Base-by-base conservation (phyloP, 2,888 invertebrate genomes). In the Malacosoma neustria region DNA sequence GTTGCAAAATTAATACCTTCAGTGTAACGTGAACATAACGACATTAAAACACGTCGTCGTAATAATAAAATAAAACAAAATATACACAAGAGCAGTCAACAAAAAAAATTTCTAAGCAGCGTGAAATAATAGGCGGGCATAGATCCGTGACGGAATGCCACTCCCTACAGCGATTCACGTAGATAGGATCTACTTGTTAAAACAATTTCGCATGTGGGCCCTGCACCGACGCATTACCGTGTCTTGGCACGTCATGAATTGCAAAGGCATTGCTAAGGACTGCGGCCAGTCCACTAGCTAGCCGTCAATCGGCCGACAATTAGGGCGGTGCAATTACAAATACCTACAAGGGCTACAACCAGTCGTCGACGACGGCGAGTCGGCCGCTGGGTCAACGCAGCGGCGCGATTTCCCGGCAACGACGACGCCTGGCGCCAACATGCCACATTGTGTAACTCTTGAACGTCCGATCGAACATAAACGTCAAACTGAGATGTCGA, bases 381-480 rank as follows among this genome's bases (percentile, higher is more conserved):
- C 72, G 72, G 75, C 70, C 72, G 80, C 67, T 81, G 75, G 82
- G 82, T 82, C 82, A 81, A 61, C 71, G 66, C 82, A 81, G 61
- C 72, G 66, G 61, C 70, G 74, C 77, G 71, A 72, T 79, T 79
- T 74, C 75, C 77, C 79, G 77, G 63, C 73, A 59, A 52, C 61
- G 50, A 57, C 72, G 66, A 63, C 62, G 72, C 63, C 69, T 72
- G 81, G 84, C 82, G 82, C 84, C 81, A 72, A 48, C 58, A 48
- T 45, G 51, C 57, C 46, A 54, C 56, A 71, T 82, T 81, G 80
- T 80, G 84, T 75, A 81, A 82, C 70, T 62, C 57, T 66, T 65
- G 62, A 72, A 70, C 69, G 72, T 55, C 70, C 65, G 66, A 58
- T 63, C 68, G 61, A 48, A 56, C 73, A 70, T 74, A 69, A 69